Percentiles rank a stretch among this genome's conserved stretches.
These are phyloP conservation scores for Arctocebus calabarensis DNA, from an alignment of 2,797 vertebrate species.

Conservation along the genomic window DNA sequence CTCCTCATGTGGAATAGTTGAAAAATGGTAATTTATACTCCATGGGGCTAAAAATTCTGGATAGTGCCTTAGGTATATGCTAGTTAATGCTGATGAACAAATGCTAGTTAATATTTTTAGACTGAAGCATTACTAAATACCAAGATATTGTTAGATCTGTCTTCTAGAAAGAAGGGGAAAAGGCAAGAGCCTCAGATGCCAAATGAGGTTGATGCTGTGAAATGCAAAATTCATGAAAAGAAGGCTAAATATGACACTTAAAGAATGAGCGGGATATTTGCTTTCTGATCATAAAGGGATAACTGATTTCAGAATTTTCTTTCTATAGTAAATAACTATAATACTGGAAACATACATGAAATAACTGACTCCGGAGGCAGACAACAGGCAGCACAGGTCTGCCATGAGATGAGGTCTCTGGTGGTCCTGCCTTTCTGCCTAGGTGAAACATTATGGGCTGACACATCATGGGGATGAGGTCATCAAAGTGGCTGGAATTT, in stretches of 20 bases:
- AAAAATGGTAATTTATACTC: neutral
- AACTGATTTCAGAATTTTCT: neutral
- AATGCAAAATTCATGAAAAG: neutral
- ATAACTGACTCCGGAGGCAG: neutral
- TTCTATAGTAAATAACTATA: neutral
- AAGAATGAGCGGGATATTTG: neutral
- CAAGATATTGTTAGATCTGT: neutral
- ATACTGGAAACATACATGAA: neutral
- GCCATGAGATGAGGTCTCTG: neutral
- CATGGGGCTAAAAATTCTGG: neutral
- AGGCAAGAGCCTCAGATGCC: neutral
- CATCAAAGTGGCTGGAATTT: neutral
- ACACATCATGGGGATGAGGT: neutral
- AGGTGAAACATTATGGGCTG: neutral
- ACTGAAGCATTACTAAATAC: neutral
- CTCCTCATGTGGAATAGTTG: neutral
- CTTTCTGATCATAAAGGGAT: neutral
- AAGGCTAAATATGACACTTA: neutral
- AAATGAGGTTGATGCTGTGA: neutral
- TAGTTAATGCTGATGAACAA: constrained; percentile 25
- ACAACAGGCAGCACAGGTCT: neutral
- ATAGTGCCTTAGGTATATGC: neutral
- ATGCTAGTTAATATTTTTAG: neutral
- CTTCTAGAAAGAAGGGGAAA: neutral
- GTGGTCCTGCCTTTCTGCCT: neutral